Base-by-base conservation (phyloP, 2,797 vertebrate species). In the Oryzias sinensis region DNA sequence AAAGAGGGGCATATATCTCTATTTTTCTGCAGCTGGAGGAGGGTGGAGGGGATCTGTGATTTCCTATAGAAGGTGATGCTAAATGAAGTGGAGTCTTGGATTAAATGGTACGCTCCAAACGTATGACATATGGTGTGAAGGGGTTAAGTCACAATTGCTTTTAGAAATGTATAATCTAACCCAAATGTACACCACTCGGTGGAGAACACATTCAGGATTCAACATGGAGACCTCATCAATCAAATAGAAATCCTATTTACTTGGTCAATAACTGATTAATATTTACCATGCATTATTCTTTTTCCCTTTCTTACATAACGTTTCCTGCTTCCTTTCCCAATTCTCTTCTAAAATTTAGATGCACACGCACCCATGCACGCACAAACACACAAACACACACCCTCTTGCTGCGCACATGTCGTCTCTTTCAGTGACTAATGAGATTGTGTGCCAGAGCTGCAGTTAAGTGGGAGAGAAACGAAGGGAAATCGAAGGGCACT, bases 401-500 rank as follows among this genome's bases (percentile, higher is more conserved):
- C 56, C 77, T 53, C 8, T 9, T 9, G 29, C 8, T 9, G 3
- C 53, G 37, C 51, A 56, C 43, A 41, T 56, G 65, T 55, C 17
- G 61, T 64, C 77, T 79, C 76, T 78, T 76, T 74, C 18, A 18
- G 69, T 82, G 80, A 86, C 80, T 87, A 88, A 89, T 88, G 83
- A 81, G 72, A 72, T 73, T 64, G 55, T 80, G 77, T 81, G 81
- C 84, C 77, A 81, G 72, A 5, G 29, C 72, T 65, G 75, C 68
- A 59, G 17, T 59, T 86, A 84, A 87, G 79, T 81, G 76, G 83
- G 84, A 83, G 74, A 24, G 72, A 84, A 78, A 81, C 76, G 52
- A 73, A 81, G 77, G 62, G 62, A 69, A 87, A 75, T 77, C 5
- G 72, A 87, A 87, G 83, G 83, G 87, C 83, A 63, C 66, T 77